Evolutionary conservation across 2,888 invertebrate genomes (phyloP).

Genomic region (Schizaphis graminum): DNA sequence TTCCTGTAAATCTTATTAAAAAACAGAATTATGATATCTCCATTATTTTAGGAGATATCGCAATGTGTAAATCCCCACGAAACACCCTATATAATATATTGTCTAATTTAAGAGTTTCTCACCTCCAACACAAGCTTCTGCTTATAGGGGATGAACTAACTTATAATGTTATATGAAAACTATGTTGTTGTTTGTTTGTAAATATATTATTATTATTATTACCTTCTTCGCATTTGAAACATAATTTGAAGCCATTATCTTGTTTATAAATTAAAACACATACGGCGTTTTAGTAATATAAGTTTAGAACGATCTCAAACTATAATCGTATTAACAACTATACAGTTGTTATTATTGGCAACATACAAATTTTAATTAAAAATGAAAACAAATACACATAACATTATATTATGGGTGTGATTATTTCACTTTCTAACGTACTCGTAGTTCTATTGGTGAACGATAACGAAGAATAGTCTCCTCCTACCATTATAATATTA

Average conservation of each 20-base stretch:
- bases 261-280: background rate
- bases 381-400: background rate
- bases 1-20: no score
- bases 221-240: background rate
- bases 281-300: background rate
- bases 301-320: background rate
- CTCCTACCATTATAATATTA: background rate
- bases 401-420: background rate
- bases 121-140: no score
- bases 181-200: no score
- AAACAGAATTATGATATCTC: no score
- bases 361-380: background rate
- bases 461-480: background rate
- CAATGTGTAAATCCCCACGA: no score
- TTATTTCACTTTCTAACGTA: background rate
- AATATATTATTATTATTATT: no score
- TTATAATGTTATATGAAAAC: no score
- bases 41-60: no score
- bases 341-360: background rate
- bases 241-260: background rate
- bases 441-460: background rate
- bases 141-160: no score
- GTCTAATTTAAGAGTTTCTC: no score
- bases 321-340: background rate
- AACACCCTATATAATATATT: no score